A percentile compares a stretch with the other conserved stretches of the same genome.
phyloP scores from a whole-genome alignment of 1,140 invertebrate species.

The Mesaphorura yosii region DNA sequence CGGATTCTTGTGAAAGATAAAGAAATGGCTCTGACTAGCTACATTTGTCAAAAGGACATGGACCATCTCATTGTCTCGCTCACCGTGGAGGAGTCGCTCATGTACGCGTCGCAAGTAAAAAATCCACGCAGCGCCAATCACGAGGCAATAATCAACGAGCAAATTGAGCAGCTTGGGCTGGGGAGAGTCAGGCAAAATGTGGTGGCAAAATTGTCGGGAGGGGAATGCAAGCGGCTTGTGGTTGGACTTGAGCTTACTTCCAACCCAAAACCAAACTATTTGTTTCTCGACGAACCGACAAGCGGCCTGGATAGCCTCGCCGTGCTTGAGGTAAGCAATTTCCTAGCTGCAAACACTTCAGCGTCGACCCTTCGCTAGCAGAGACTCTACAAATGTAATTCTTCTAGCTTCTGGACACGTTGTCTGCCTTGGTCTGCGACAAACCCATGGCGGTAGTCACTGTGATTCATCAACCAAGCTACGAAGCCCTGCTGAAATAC shows the following conservation, averaged over 20 bases:
- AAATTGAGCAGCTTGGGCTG: neutral
- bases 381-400: neutral
- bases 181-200: neutral
- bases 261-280: slow-evolving; percentile 4
- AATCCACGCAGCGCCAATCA: neutral
- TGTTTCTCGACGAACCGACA: slow-evolving; percentile 9
- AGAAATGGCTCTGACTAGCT: neutral
- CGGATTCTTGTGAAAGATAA: neutral
- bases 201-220: slow-evolving; percentile 6
- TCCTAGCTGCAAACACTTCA: neutral
- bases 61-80: slow-evolving; percentile 13
- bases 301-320: slow-evolving; percentile 11
- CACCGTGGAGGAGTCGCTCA: neutral
- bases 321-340: slow-evolving; percentile 5
- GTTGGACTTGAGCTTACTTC: slow-evolving; percentile 9
- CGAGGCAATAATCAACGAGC: neutral
- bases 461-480: slow-evolving; percentile 12
- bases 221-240: slow-evolving; percentile 10
- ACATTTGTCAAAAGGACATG: slow-evolving; percentile 8
- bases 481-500: slow-evolving; percentile 1
- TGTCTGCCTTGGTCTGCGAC: neutral
- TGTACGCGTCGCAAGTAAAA: slow-evolving; percentile 7
- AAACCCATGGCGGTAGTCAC: neutral
- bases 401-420: neutral
- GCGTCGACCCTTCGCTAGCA: neutral